phyloP scores from a whole-genome alignment of 2,113 vertebrate species.

The Sapayoa aenigma region DNA sequence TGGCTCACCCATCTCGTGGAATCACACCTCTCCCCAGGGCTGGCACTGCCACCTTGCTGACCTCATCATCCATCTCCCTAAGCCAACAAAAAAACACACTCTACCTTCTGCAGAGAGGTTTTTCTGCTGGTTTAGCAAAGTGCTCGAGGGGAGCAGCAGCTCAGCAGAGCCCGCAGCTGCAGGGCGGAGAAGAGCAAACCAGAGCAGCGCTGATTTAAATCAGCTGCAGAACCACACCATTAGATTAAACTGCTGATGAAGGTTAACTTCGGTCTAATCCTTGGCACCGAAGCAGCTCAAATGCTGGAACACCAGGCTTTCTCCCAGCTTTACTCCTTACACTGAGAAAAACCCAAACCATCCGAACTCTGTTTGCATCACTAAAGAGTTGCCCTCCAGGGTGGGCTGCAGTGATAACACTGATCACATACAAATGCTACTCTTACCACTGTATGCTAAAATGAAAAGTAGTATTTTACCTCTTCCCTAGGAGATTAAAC shows the following conservation, averaged over 20 bases:
- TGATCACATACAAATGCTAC: background rate
- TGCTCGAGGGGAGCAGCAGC: background rate
- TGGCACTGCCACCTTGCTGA: background rate
- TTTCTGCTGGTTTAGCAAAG: conserved; percentile 13
- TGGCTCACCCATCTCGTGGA: background rate
- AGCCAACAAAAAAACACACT: background rate
- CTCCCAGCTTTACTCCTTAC: background rate
- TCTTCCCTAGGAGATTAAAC: background rate
- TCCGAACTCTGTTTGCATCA: background rate
- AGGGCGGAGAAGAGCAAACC: conserved; percentile 27
- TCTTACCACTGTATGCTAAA: background rate
- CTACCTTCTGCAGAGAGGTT: background rate
- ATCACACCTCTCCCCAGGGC: background rate
- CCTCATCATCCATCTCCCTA: background rate
- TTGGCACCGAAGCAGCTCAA: conserved; percentile 13
- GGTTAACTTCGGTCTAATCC: conserved; percentile 24
- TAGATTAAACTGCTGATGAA: conserved; percentile 49
- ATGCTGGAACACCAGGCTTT: background rate
- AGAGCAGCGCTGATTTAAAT: conserved; percentile 29
- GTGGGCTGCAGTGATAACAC: background rate
- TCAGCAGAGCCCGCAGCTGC: conserved; percentile 5
- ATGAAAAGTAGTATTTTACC: background rate
- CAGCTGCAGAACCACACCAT: conserved; percentile 50
- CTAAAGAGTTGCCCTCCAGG: background rate
- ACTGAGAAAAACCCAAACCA: background rate